Base-by-base conservation (phyloP, 1,140 invertebrate species). In the Adoxophyes honmai region DNA sequence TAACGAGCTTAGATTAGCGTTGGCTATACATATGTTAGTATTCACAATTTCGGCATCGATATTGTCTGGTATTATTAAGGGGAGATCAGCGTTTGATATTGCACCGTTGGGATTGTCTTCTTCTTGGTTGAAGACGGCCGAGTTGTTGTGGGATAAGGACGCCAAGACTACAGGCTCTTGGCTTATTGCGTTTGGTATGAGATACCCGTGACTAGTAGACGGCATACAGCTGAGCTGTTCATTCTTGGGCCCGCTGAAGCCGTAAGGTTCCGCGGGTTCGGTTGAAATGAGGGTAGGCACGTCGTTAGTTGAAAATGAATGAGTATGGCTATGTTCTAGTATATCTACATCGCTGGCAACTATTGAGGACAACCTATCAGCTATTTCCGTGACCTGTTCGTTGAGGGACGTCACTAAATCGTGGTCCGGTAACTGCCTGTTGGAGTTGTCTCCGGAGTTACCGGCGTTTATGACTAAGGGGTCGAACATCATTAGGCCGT, bases 1-100 rank as follows among this genome's bases (percentile, higher is more conserved):
- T 4, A 94, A 78, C 14, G 91, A 93, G 39, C 92, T 93, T n/a
- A 94, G 75, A 42, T 92, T 93, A 34, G 92, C 92, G 52, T 93
- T 94, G 1, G 93, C 92, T 34, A 92, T 92, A 1, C 91, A 92
- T 59, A 94, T 93, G 52, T 84, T 84, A 57, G 75, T 82, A 62
- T 82, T 81, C 16, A 82, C 78, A 52, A 88, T 75, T 54, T 84
- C 78, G 2, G 73, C 65, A 15, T 89, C 89, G n/a, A 85, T 80
- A 67, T 81, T 85, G n/a, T 81, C 78, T 0, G 81, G 76, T 16
- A 88, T 78, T 36, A 86, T 83, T 15, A 85, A 42, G 6, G 76
- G 73, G 37, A 78, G 66, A 64, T 86, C 81, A 15, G 70, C 44
- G 34, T 71, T 80, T 18, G 73, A 15, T 53, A 78, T 81, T 55